Base-by-base conservation (phyloP, 2,113 vertebrate genomes). In the Ptilorrhoa leucosticta region DNA sequence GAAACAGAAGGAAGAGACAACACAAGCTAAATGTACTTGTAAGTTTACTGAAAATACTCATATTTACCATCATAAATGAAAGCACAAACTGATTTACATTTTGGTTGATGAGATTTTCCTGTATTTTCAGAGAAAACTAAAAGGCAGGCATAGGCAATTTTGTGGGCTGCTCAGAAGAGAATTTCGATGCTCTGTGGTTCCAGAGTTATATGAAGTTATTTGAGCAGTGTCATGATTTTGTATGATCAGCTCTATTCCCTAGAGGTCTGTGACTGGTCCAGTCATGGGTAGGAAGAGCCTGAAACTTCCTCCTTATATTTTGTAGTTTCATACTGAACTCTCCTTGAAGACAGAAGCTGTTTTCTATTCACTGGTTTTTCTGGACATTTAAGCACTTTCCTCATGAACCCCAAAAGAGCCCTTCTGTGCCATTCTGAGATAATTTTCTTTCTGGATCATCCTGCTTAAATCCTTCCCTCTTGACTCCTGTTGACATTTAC, bases 361-460 rank as follows among this genome's bases (percentile, higher is more conserved):
- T 91, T 95, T 87, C 73, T 95, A 12, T 87, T 82, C 61, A 50
- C 37, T 85, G 45, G 10, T 79, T 95, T 94, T 86, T 89, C 73
- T 48, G 83, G 85, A 13, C 58, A 40, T 90, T 93, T 72, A 63
- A 85, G 44, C 53, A 37, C 78, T 92, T 90, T 7, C 31, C 50
- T 90, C n/a, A 14, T 39, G 44, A 83, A 30, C 77, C 84, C 53
- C 51, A 39, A 60, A 89, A 89, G 65, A 87, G 37, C 48, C 73
- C 45, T 76, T 84, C 35, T 66, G 45, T 91, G 72, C 48, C 45
- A 42, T 83, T 78, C 70, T 65, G 60, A 87, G 89, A n/a, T 76
- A 75, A 69, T 93, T 78, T 95, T 78, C 72, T 94, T 27, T 57
- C 64, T 87, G 69, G 61, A 71, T 87, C 87, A 66, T 91, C 57